Conservation (phyloP, 2,113 vertebrate species). For the Hipposideros armiger region DNA sequence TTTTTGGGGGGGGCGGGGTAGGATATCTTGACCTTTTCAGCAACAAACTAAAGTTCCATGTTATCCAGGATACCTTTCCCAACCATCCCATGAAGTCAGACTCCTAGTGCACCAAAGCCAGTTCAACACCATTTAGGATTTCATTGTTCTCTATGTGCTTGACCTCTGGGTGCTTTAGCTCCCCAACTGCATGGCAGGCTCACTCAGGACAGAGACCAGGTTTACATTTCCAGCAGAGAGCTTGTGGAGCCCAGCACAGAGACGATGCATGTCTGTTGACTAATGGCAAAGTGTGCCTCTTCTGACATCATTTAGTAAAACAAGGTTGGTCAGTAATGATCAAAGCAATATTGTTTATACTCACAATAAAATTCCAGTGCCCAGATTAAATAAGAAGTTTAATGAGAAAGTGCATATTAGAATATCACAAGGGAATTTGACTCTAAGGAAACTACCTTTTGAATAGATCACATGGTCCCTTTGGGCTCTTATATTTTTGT, state of each 20-base stretch:
- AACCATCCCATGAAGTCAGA: not conserved
- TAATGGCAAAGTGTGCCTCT: not conserved
- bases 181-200: not conserved
- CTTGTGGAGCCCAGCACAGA: not conserved
- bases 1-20: not conserved
- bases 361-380: slow-evolving; percentile 55
- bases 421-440: slow-evolving; percentile 52
- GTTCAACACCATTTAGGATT: not conserved
- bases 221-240: slow-evolving; percentile 27
- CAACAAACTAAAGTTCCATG: not conserved
- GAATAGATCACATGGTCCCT: slow-evolving; percentile 46
- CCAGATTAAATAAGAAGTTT: slow-evolving; percentile 59
- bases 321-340: slow-evolving; percentile 56
- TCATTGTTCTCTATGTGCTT: not conserved
- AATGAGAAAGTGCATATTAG: slow-evolving; percentile 25
- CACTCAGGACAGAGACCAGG: not conserved
- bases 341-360: slow-evolving; percentile 52
- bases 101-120: not conserved
- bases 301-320: slow-evolving; percentile 63
- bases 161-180: not conserved
- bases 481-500: slow-evolving; percentile 41
- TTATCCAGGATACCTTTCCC: slow-evolving; percentile 30
- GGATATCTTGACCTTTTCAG: not conserved
- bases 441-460: slow-evolving; percentile 39
- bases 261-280: not conserved